These are phyloP conservation scores for Zootermopsis nevadensis DNA, from an alignment of 2,888 invertebrate genomes.

Conservation along the genomic window DNA sequence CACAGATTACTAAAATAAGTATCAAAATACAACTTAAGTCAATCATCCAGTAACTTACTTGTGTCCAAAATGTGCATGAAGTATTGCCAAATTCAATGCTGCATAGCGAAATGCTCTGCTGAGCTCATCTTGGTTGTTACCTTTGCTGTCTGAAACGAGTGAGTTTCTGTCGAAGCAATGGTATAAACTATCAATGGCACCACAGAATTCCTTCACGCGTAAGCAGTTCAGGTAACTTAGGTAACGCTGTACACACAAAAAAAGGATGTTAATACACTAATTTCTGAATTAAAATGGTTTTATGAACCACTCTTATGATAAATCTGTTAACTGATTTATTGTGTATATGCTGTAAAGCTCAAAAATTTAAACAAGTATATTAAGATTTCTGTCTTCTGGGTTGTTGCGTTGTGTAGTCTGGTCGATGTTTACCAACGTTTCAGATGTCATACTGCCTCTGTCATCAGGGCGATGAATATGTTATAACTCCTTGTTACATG, in stretches of 20 bases:
- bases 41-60: constrained; percentile 66
- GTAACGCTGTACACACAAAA: constrained; percentile 77
- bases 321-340: no score
- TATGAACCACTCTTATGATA: no score
- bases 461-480: no score
- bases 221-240: constrained; percentile 91
- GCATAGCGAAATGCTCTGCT: constrained; percentile 84
- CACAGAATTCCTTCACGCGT: constrained; percentile 87
- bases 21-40: background rate
- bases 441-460: no score
- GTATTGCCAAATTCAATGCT: constrained; percentile 88
- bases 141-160: constrained; percentile 63
- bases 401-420: no score
- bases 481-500: no score
- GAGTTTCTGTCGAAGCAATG: constrained; percentile 82
- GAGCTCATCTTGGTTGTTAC: constrained; percentile 60
- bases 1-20: background rate
- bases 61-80: constrained; percentile 88
- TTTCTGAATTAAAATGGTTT: no score
- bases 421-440: no score
- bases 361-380: no score
- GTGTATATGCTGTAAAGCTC: no score
- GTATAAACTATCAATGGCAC: constrained; percentile 81
- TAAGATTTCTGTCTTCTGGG: no score
- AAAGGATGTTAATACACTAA: no score